These are phyloP conservation scores for Muscidifurax raptorellus DNA, from an alignment of 1,140 invertebrate genomes.

Conservation along the genomic window DNA sequence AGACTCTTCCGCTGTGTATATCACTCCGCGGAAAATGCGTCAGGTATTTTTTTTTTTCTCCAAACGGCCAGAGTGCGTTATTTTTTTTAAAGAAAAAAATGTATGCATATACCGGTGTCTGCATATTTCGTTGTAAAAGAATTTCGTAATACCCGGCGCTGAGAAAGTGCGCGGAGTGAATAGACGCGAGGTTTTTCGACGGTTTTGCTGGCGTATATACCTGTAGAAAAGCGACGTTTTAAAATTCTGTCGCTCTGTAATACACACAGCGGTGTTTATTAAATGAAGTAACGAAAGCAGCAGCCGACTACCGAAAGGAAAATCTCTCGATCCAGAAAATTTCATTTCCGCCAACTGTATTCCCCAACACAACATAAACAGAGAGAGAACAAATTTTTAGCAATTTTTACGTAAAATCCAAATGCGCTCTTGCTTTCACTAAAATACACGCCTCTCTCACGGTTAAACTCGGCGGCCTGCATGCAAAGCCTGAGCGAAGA, in stretches of 20 bases:
- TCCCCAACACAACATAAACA: too few relatives aligned
- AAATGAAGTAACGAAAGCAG: not conserved
- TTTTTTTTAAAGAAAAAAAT: not conserved
- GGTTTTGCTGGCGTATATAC: too few relatives aligned
- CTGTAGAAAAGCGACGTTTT: not conserved
- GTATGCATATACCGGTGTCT: not conserved
- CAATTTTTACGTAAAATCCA: conserved; percentile 2
- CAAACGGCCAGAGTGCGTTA: too few relatives aligned
- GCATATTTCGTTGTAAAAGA: not conserved
- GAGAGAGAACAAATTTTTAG: not conserved
- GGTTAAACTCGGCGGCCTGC: not conserved
- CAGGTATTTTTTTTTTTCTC: not conserved
- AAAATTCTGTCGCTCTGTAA: not conserved
- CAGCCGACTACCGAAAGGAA: not conserved
- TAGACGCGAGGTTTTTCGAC: too few relatives aligned
- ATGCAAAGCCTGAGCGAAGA: not conserved
- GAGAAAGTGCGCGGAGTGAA: too few relatives aligned
- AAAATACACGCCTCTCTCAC: not conserved
- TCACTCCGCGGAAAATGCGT: not conserved
- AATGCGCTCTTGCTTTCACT: conserved; percentile 13
- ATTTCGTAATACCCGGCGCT: too few relatives aligned
- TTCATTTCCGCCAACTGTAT: too few relatives aligned
- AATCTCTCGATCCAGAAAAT: too few relatives aligned
- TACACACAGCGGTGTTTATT: not conserved
- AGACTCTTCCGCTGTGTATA: not conserved